Conservation (phyloP, 2,888 invertebrate species). For the Augochlorella aurata region DNA sequence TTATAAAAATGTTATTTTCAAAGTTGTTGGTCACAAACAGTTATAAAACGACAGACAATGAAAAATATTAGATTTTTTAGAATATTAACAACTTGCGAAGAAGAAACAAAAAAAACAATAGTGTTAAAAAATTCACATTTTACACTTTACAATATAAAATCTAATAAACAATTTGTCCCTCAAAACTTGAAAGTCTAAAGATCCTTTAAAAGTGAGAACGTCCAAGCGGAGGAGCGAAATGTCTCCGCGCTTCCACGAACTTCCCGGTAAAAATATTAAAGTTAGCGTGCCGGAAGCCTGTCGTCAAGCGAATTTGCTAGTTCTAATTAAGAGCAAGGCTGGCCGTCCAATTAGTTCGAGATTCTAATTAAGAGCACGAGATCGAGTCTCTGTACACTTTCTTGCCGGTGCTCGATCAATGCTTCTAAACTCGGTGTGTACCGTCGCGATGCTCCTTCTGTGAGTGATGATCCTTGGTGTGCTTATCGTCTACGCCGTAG, state of each 20-base stretch:
- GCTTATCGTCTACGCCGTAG: slow-evolving; percentile 71
- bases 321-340: slow-evolving; percentile 67
- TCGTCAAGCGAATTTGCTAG: slow-evolving; percentile 44
- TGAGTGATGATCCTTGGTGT: slow-evolving; percentile 71
- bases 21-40: too few species aligned
- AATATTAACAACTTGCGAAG: too few species aligned
- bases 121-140: too few species aligned
- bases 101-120: too few species aligned
- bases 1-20: neutral
- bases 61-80: too few species aligned
- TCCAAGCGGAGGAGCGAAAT: neutral
- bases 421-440: slow-evolving; percentile 37
- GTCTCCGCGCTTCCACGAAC: neutral
- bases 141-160: too few species aligned
- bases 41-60: too few species aligned
- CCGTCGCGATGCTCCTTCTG: slow-evolving; percentile 74
- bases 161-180: neutral
- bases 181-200: neutral
- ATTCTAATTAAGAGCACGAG: slow-evolving; percentile 66
- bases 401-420: slow-evolving; percentile 24
- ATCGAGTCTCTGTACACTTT: slow-evolving; percentile 51
- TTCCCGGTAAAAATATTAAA: slow-evolving; percentile 11
- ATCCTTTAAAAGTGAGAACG: neutral
- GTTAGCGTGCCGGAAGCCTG: slow-evolving; percentile 11
- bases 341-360: slow-evolving; percentile 66